Evolutionary conservation across 30 jellyfish, hydroid and myxozoan species (phyloP).

Genomic region (Chironex yamaguchii): DNA sequence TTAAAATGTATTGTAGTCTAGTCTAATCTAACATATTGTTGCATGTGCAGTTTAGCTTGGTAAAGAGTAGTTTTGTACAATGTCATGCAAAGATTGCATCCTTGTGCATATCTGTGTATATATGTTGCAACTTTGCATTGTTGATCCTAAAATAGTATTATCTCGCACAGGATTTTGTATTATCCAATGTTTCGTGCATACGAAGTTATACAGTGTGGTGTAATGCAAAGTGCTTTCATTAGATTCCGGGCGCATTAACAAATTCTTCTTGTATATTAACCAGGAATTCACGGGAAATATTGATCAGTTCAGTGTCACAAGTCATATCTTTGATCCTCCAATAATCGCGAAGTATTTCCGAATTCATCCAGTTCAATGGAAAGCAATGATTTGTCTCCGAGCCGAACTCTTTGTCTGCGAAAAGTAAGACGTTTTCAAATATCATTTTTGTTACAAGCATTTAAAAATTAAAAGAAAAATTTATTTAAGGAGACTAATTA

Average conservation of each 20-base stretch:
- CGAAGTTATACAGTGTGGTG: background rate
- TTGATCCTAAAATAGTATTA: no score
- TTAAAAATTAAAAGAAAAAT: no score
- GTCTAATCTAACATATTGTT: no score
- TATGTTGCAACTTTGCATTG: no score
- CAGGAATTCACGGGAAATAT: slow-evolving; percentile 53
- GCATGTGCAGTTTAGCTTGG: no score
- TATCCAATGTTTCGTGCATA: background rate
- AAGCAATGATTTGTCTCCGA: slow-evolving; percentile 47
- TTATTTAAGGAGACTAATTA: no score
- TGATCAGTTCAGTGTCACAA: slow-evolving; percentile 25
- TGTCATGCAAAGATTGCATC: no score
- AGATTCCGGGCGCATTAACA: background rate
- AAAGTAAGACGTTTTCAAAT: background rate
- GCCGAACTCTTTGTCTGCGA: slow-evolving; percentile 62
- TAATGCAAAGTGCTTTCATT: background rate
- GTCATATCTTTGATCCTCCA: slow-evolving; percentile 22
- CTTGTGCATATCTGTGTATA: no score
- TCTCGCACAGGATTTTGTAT: no score
- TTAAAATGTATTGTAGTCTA: no score
- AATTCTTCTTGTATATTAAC: background rate
- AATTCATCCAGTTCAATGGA: slow-evolving; percentile 68
- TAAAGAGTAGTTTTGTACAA: no score
- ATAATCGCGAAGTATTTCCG: slow-evolving; percentile 66
- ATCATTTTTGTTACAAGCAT: no score